phyloP scores from a whole-genome alignment of 2,888 invertebrate species.

The Fragum sueziense region DNA sequence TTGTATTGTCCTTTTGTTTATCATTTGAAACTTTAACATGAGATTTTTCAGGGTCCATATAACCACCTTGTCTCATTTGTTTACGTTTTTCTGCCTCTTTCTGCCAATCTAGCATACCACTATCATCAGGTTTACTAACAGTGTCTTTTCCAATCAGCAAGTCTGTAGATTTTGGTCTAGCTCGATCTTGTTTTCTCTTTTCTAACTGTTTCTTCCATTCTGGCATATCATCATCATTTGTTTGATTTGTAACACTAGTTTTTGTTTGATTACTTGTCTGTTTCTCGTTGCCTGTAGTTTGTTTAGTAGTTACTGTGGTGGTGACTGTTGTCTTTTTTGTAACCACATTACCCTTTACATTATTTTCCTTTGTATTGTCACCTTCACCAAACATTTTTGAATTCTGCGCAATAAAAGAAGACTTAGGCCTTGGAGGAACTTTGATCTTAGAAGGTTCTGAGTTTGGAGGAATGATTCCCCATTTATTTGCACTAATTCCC shows the following conservation, averaged over 20 bases:
- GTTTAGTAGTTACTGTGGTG: conserved; percentile 35
- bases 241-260: conserved; percentile 13
- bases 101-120: conserved; percentile 72
- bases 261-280: conserved; percentile 36
- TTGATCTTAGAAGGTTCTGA: not conserved
- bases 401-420: conserved; percentile 55
- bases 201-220: conserved; percentile 66
- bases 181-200: conserved; percentile 47
- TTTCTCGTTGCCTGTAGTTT: conserved; percentile 26
- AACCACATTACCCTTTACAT: conserved; percentile 27
- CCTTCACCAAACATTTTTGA: conserved; percentile 31
- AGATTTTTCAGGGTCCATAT: conserved; percentile 70
- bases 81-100: conserved; percentile 74
- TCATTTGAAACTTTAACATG: conserved; percentile 30
- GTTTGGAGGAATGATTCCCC: not conserved
- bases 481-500: not conserved
- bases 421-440: conserved; percentile 48
- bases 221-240: conserved; percentile 54
- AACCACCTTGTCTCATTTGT: conserved; percentile 68
- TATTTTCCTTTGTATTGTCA: conserved; percentile 38
- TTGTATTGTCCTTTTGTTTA: not conserved
- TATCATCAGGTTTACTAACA: conserved; percentile 28
- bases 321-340: conserved; percentile 45
- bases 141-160: conserved; percentile 52
- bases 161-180: conserved; percentile 65